These are phyloP conservation scores for Ganaspis sp. DNA, from an alignment of 1,140 invertebrate genomes.

Conservation along the genomic window DNA sequence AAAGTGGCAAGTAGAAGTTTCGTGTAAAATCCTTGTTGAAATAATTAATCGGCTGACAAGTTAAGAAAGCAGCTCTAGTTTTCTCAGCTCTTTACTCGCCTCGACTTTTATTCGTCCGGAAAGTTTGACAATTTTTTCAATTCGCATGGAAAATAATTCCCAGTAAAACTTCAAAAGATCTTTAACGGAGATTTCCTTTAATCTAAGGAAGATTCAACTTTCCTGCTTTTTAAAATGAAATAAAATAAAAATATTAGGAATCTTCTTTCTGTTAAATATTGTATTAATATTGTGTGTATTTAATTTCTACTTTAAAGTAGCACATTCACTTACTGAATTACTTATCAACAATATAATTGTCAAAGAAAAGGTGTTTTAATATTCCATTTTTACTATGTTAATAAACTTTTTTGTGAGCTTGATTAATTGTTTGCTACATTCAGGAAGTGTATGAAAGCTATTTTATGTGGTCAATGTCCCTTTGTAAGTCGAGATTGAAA, in stretches of 20 bases:
- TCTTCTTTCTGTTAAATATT: too few relatives aligned
- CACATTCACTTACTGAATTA: too few relatives aligned
- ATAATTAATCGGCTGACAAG: conserved; percentile 46
- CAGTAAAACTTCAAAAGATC: neutral
- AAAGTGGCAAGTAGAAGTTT: conserved; percentile 34
- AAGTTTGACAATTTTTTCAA: conserved; percentile 7
- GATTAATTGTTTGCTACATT: neutral
- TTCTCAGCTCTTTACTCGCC: neutral
- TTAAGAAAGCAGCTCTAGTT: conserved; percentile 36
- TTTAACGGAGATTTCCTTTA: neutral
- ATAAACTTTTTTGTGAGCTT: neutral
- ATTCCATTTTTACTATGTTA: neutral
- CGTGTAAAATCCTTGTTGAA: conserved; percentile 35
- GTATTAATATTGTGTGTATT: too few relatives aligned
- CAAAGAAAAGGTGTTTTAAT: too few relatives aligned
- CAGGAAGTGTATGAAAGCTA: neutral
- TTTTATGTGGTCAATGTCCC: neutral
- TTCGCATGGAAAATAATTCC: neutral
- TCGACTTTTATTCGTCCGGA: neutral
- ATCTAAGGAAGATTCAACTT: neutral
- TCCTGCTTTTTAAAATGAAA: neutral
- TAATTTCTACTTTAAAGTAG: too few relatives aligned
- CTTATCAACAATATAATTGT: too few relatives aligned
- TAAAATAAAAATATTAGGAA: neutral
- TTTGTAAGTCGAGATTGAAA: neutral